Conservation (phyloP, 2,888 invertebrate species). For the Eupithecia exiguata region DNA sequence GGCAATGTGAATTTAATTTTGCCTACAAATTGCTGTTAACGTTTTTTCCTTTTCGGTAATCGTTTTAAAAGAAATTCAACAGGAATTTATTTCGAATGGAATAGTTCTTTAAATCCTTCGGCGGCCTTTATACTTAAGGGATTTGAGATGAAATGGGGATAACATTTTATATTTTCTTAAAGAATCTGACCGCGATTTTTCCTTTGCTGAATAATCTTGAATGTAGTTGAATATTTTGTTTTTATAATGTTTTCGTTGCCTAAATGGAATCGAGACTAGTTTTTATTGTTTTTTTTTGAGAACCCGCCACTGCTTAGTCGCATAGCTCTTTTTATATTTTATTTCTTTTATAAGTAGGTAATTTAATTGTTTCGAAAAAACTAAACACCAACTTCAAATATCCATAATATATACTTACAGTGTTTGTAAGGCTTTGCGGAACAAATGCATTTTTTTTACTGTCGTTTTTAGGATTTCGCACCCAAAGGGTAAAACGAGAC, state of each 20-base stretch:
- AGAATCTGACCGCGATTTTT: background rate
- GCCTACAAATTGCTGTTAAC: conserved; percentile 38
- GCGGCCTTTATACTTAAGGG: background rate
- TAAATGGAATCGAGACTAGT: background rate
- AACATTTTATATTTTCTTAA: background rate
- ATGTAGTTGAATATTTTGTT: background rate
- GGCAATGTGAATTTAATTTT: conserved; percentile 40
- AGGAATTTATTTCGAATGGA: conserved; percentile 13
- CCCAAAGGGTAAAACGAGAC: too few relatives aligned
- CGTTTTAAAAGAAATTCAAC: conserved; percentile 2
- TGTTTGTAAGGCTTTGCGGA: too few relatives aligned
- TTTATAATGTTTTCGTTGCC: background rate
- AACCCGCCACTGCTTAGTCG: background rate
- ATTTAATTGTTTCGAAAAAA: too few relatives aligned
- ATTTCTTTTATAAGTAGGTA: too few relatives aligned
- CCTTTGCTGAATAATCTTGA: background rate
- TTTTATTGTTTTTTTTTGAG: background rate
- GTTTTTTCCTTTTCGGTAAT: conserved; percentile 36
- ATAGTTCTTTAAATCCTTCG: conserved; percentile 11
- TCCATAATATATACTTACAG: too few relatives aligned
- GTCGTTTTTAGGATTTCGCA: too few relatives aligned
- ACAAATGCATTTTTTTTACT: too few relatives aligned
- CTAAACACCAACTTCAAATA: too few relatives aligned
- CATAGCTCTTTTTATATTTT: too few relatives aligned
- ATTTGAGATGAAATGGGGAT: background rate